Conservation (phyloP, 2,113 vertebrate genomes). For the Columbina picui region DNA sequence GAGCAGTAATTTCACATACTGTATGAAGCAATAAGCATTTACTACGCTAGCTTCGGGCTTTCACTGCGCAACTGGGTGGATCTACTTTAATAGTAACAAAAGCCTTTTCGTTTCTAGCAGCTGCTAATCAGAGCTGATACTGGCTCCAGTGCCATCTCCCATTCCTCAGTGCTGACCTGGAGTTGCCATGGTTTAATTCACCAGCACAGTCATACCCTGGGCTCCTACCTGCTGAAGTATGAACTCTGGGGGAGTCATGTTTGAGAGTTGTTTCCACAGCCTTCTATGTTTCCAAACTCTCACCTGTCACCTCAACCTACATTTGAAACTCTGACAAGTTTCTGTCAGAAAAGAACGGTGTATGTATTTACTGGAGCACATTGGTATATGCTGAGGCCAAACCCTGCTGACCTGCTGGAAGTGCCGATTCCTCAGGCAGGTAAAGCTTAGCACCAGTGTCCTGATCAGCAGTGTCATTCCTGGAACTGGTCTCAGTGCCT, state of each 20-base stretch:
- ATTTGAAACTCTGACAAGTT: neutral
- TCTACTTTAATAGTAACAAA: neutral
- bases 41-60: neutral
- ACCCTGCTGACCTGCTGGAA: neutral
- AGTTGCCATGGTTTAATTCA: neutral
- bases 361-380: neutral
- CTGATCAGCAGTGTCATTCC: neutral
- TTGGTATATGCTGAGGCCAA: neutral
- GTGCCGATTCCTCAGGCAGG: fast-evolving
- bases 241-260: fast-evolving
- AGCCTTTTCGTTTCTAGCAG: neutral
- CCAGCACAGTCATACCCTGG: neutral
- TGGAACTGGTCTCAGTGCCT: neutral
- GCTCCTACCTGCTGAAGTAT: neutral
- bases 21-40: neutral
- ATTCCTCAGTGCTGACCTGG: neutral
- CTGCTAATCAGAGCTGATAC: neutral
- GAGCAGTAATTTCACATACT: neutral
- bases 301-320: neutral
- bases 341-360: neutral
- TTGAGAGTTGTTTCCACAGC: neutral
- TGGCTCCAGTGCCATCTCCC: neutral
- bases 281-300: neutral
- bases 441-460: neutral
- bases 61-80: neutral